Conservation (phyloP, 64 coral and sea anemone genomes). For the Montipora cactus region DNA sequence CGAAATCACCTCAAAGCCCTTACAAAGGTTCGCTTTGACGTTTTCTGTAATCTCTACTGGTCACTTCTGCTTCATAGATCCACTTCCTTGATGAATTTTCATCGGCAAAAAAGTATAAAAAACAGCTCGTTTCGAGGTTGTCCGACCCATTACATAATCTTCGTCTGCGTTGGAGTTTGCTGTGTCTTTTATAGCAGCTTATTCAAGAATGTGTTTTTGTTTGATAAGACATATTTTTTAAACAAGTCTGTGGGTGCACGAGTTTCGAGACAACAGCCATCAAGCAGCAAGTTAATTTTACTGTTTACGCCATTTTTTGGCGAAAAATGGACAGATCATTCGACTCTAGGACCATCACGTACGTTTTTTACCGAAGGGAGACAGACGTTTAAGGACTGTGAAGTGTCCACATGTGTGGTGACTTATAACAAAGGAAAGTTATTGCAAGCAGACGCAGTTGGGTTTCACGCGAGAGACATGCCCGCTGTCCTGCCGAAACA, state of each 20-base stretch:
- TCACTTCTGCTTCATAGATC: neutral
- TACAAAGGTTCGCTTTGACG: no score
- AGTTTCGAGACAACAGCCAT: neutral
- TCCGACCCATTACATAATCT: neutral
- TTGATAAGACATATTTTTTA: conserved; percentile 15
- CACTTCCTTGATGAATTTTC: neutral
- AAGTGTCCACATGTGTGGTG: conserved; percentile 31
- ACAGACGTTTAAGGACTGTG: conserved; percentile 31
- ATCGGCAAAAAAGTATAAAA: neutral
- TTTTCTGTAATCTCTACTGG: neutral
- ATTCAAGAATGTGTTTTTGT: conserved; percentile 9
- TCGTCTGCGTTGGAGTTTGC: neutral
- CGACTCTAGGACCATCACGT: neutral
- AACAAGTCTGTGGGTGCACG: neutral
- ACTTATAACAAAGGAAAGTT: conserved; percentile 48
- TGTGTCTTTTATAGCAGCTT: conserved; percentile 17
- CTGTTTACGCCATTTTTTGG: conserved; percentile 76
- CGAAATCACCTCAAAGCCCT: neutral
- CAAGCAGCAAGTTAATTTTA: conserved; percentile 46
- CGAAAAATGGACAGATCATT: conserved; percentile 22
- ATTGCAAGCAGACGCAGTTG: conserved; percentile 55
- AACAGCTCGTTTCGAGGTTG: neutral
- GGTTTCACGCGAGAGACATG: conserved; percentile 70
- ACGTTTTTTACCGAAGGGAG: neutral
- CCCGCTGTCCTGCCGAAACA: neutral